Evolutionary conservation across 2,113 vertebrate genomes (phyloP), one percentile per base, ranked within the genome.

Genomic region (Notechis scutatus): DNA sequence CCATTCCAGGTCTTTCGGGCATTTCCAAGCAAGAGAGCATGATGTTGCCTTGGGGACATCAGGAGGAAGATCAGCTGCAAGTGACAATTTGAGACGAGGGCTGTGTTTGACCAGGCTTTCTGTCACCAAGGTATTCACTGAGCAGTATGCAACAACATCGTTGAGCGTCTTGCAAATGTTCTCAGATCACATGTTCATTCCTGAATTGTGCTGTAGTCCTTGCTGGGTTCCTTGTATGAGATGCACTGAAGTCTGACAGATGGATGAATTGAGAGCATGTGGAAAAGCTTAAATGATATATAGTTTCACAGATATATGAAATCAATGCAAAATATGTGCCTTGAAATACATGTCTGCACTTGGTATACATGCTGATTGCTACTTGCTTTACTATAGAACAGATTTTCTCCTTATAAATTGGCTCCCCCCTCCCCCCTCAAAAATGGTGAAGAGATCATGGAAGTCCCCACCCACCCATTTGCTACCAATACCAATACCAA

Each of bases 21-120:
- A 91, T 85, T 95, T 94, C 39, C 54, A 87, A 14, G 23, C 89
- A 29, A 26, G 55, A 56, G 8, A 29, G 90, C 24, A 91, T 88
- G 52, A 20, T 81, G 69, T 87, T 81, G 50, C 85, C 42, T 42
- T 29, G 11, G 87, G 94, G 3, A 45, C 29, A 29, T 26, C 24
- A 59, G 52, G 0, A 23, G 52, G 0, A 24, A 24, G 74, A 74
- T 90, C 42, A 29, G 50, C 69, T 42, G 93, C 23, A 26, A 89
- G 50, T 3, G 2, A 52, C 14, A 39, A 2, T 7, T 24, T 34
- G 52, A 61, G 64, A 54, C 24, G 5, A 42, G 74, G 92, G 29
- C 34, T 95, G n/a, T 94, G 94, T 23, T 57, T 3, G 29, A 0
- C 1, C 52, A 59, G 20, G 69, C 45, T 90, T 50, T 61, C 90